Evolutionary conservation across 2,797 vertebrate genomes (phyloP).

Genomic region (Lycodopsis pacificus): DNA sequence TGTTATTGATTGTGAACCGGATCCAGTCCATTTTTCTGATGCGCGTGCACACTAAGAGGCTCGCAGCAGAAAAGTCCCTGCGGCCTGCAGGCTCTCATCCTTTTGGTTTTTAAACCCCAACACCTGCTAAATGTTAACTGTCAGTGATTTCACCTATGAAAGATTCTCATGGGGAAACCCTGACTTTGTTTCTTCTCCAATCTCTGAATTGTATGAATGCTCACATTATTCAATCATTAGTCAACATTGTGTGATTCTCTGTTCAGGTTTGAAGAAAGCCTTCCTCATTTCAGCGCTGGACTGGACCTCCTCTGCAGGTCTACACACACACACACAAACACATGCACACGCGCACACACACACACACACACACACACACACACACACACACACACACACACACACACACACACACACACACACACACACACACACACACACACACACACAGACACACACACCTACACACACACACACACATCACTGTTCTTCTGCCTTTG

Average conservation of each 20-base stretch:
- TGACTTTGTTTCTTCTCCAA: not conserved
- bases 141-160: not conserved
- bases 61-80: no score
- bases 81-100: no score
- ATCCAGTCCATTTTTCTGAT: no score
- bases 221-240: not conserved
- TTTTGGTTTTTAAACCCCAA: no score
- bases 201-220: not conserved
- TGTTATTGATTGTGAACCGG: no score
- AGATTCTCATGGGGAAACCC: not conserved
- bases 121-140: not conserved
- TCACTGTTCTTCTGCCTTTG: not conserved
- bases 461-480: not conserved
- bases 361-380: conserved; percentile 1
- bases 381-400: no score
- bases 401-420: no score
- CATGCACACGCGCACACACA: no score
- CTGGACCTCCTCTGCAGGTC: conserved; percentile 92
- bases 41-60: no score
- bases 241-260: conserved; percentile 15
- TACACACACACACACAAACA: not conserved
- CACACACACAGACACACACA: no score
- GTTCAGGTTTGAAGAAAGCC: conserved; percentile 83
- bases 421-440: no score
- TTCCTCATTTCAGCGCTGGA: conserved; percentile 90